A percentile compares a stretch with the other conserved stretches of the same genome.
These are phyloP conservation scores for Solen grandis DNA, from an alignment of 1,140 invertebrate species.

Conservation along the genomic window DNA sequence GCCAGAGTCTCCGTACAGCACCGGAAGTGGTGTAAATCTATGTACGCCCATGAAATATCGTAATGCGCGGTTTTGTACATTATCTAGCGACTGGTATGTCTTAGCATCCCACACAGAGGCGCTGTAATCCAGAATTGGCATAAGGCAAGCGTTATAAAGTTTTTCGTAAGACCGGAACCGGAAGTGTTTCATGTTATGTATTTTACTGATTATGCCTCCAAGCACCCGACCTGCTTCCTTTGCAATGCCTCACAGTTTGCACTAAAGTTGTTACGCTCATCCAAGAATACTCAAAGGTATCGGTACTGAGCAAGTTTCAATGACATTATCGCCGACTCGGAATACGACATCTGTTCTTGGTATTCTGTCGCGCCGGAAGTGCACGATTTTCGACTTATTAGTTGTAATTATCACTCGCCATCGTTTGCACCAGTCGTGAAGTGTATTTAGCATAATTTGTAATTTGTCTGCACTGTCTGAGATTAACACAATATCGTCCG, in stretches of 20 bases:
- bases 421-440: no score
- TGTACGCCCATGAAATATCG: conserved; percentile 51
- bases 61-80: conserved; percentile 50
- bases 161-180: not conserved
- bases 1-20: conserved; percentile 6
- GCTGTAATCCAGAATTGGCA: conserved; percentile 44
- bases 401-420: no score
- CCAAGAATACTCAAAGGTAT: conserved; percentile 11
- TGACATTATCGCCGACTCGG: not conserved
- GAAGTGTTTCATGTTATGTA: conserved; percentile 3
- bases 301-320: not conserved
- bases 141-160: conserved; percentile 11
- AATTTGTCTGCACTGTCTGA: no score
- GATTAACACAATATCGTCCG: no score
- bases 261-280: not conserved
- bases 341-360: no score
- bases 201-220: conserved; percentile 7
- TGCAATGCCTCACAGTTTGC: not conserved
- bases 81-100: no score
- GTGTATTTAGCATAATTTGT: no score
- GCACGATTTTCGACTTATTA: conserved; percentile 29
- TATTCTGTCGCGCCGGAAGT: conserved; percentile 11
- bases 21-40: no score
- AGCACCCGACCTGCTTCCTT: conserved; percentile 4
- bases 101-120: no score